Evolutionary conservation across 2,888 invertebrate genomes (phyloP).

Genomic region (Drosophila fulvimacula): DNA sequence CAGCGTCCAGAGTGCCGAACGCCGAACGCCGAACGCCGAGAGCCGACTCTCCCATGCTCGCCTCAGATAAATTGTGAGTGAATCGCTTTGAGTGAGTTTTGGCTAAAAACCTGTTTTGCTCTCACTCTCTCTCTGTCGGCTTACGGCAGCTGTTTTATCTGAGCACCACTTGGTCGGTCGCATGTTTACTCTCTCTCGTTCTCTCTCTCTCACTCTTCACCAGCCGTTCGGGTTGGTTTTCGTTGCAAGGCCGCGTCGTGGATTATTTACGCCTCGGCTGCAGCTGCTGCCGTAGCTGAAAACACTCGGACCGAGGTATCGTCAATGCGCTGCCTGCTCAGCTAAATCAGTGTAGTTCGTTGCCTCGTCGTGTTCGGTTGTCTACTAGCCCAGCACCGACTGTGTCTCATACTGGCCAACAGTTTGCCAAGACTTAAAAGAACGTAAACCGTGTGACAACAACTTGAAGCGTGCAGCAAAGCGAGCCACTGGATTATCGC

Average conservation of each 20-base stretch:
- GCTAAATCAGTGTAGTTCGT: conserved; percentile 83
- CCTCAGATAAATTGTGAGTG: conserved; percentile 68
- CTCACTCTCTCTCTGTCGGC: background rate
- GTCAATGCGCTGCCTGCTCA: conserved; percentile 60
- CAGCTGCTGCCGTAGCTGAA: conserved; percentile 44
- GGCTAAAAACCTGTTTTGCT: conserved; percentile 37
- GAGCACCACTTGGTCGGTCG: conserved; percentile 9
- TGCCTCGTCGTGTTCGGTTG: conserved; percentile 82
- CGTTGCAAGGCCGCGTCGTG: conserved; percentile 57
- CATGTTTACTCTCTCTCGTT: conserved; percentile 1
- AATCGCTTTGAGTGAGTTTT: conserved; percentile 44
- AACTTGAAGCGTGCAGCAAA: conserved; percentile 81
- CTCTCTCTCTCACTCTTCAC: conserved; percentile 9
- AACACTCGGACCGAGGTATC: conserved; percentile 79
- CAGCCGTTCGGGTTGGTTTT: background rate
- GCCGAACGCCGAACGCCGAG: conserved; percentile 1
- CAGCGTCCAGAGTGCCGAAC: conserved; percentile 6
- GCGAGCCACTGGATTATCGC: conserved; percentile 84
- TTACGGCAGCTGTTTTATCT: conserved; percentile 38
- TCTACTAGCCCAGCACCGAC: conserved; percentile 49
- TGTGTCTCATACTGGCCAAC: conserved; percentile 35
- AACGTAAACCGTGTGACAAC: conserved; percentile 66
- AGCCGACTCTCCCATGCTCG: background rate
- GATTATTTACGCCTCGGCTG: conserved; percentile 66
- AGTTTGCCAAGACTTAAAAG: conserved; percentile 44